These are phyloP conservation scores for Coptotermes formosanus DNA, from an alignment of 1,140 invertebrate genomes.

Conservation along the genomic window DNA sequence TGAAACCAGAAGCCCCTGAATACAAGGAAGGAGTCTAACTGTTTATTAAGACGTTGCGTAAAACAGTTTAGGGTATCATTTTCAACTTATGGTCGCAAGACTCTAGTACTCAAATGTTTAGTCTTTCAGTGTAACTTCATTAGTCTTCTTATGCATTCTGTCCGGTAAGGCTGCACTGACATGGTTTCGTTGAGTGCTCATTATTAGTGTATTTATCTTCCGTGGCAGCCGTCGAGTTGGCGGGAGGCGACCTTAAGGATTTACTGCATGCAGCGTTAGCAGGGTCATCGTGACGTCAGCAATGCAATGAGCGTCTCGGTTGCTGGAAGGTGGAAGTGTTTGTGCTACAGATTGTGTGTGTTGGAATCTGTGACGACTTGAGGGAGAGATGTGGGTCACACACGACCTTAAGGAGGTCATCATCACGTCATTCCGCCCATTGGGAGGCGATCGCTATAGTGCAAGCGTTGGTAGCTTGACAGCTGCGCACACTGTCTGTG, in stretches of 20 bases:
- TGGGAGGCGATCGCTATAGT: background rate
- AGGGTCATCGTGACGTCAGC: conserved; percentile 2
- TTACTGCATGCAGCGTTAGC: background rate
- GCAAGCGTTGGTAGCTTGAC: too few species aligned
- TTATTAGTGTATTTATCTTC: background rate
- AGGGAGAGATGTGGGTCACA: background rate
- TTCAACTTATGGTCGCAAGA: too few species aligned
- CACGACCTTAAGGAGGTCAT: conserved; percentile 9
- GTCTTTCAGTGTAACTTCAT: too few species aligned
- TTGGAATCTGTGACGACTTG: background rate
- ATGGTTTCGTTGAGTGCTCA: background rate
- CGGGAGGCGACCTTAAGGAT: background rate
- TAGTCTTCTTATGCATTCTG: too few species aligned
- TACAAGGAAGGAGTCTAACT: too few species aligned
- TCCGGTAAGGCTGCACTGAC: background rate
- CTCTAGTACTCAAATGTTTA: too few species aligned
- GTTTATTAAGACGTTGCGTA: too few species aligned
- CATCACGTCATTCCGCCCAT: background rate
- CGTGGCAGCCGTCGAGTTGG: background rate
- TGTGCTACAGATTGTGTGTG: conserved; percentile 15
- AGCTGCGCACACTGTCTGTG: background rate
- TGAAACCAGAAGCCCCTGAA: too few species aligned
- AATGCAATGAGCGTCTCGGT: background rate
- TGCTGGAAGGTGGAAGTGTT: conserved; percentile 11
- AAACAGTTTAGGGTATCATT: too few species aligned